Base-by-base conservation (phyloP, 2,888 invertebrate species). In the Agriopis aurantiaria region DNA sequence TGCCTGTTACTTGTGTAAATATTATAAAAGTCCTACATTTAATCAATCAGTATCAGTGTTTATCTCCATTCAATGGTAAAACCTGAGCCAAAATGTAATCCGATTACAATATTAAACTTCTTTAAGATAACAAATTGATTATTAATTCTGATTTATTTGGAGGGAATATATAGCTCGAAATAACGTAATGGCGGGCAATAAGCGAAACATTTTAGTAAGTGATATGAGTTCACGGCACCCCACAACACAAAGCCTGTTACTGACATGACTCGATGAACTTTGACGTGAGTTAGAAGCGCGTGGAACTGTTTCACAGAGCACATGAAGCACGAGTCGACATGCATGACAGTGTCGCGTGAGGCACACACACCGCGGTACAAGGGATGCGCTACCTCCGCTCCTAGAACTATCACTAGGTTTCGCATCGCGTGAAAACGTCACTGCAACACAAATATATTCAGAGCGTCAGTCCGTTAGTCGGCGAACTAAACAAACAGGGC, bases 401-500 rank as follows among this genome's bases (percentile, higher is more conserved):
- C 81, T 84, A 88, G 63, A 66, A 67, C 83, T 84, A 88, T 84
- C 82, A 79, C 82, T 88, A 82, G 82, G 77, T 84, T 88, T 89
- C 73, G 90, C 88, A 80, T 91, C 92, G 80, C 88, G 86, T 83
- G 91, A 91, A 87, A 93, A 93, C 79, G 91, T 92, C 87, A 93
- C 92, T 84, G 91, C 90, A 93, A 87, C 81, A 83, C 72, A 80
- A 77, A 49, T 8, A 49, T n/a, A 49, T n/a, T 69, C 45, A 78
- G 61, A 76, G 67, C 69, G 80, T 82, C 82, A 81, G 79, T 80
- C 78, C 17, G 80, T 80, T 77, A 74, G 82, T 80, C 74, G 52
- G n/a, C 40, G 41, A 33, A 10, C 23, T 8, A 52, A 12, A 23
- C 1, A 33, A 52, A 23, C 10, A 52, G 10, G 3, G 9, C 1